Evolutionary conservation across 2,113 vertebrate species (phyloP).

Genomic region (Cheilinus undulatus): DNA sequence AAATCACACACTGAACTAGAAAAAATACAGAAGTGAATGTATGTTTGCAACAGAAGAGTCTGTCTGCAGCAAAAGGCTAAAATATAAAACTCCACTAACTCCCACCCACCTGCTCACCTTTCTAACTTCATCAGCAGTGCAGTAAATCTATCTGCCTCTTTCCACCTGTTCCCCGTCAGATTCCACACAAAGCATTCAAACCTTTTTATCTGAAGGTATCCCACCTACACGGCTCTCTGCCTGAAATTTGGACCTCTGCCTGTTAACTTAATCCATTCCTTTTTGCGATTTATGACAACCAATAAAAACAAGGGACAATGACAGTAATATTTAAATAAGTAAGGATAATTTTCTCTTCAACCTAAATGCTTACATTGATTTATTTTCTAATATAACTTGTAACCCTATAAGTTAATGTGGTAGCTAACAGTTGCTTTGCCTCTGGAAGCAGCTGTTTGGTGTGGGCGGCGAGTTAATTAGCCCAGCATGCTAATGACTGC

Average conservation of each 20-base stretch:
- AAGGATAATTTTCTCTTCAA: not conserved
- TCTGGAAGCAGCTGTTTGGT: too few species aligned
- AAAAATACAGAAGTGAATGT: not conserved
- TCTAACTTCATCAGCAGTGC: not conserved
- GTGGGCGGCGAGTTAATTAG: too few species aligned
- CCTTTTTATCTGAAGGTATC: not conserved
- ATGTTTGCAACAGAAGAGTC: not conserved
- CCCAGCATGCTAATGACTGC: not conserved
- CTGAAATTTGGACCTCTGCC: not conserved
- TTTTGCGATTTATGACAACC: not conserved
- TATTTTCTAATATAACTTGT: not conserved
- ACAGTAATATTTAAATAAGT: too few species aligned
- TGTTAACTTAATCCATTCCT: not conserved
- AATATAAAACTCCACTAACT: not conserved
- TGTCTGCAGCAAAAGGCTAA: not conserved
- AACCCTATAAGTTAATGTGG: not conserved
- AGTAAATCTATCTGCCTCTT: not conserved
- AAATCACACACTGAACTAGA: not conserved
- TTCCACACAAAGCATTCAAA: not conserved
- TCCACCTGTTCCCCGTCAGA: not conserved
- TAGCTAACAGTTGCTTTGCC: too few species aligned
- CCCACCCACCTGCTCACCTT: not conserved
- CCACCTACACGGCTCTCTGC: not conserved
- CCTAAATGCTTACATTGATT: not conserved
- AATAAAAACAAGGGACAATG: too few species aligned